Percentiles rank a stretch among this genome's conserved stretches.
Evolutionary conservation across 2,797 vertebrate species (phyloP).

Genomic region (Gobionotothen gibberifrons): DNA sequence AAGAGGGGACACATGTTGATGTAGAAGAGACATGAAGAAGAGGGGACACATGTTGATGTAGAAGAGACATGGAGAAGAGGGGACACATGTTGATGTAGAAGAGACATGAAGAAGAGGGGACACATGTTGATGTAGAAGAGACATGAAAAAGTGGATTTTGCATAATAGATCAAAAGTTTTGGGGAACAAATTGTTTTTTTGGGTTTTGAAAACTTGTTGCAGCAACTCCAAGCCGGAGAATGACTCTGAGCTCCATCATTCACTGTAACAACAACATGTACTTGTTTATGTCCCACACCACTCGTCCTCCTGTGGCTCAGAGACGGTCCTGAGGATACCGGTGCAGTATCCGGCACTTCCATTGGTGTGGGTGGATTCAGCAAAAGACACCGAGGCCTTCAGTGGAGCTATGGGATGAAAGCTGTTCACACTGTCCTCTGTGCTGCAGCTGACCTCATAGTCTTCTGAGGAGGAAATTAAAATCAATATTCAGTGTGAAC

Average conservation of each 20-base stretch:
- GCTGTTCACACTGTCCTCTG: conserved; percentile 18
- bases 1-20: no score
- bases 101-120: no score
- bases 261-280: background rate
- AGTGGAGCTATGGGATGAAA: conserved; percentile 34
- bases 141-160: no score
- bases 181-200: conserved; percentile 12
- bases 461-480: conserved; percentile 51
- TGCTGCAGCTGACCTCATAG: background rate
- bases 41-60: no score
- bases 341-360: conserved; percentile 5
- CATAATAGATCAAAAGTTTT: background rate
- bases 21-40: no score
- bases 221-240: background rate
- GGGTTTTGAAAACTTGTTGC: background rate
- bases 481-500: conserved; percentile 26
- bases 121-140: no score
- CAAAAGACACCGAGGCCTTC: conserved; percentile 44
- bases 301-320: conserved; percentile 85
- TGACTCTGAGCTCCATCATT: background rate
- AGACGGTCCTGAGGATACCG: conserved; percentile 39
- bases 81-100: no score
- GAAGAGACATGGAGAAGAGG: no score
- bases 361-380: conserved; percentile 16
- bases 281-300: conserved; percentile 73